Evolutionary conservation across 2,888 invertebrate species (phyloP).

Genomic region (Luperina testacea): DNA sequence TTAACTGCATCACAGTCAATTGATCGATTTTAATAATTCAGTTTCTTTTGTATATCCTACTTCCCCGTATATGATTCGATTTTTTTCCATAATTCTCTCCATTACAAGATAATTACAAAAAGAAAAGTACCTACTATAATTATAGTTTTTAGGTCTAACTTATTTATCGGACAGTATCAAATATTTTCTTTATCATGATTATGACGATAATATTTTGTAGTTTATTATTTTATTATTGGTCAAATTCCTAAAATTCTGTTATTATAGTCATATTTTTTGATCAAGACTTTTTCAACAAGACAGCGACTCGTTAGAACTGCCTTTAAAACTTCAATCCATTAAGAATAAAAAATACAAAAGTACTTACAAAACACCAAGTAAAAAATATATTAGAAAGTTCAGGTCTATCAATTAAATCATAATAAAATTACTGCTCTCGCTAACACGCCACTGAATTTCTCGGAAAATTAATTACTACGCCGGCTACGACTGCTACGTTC

Average conservation of each 20-base stretch:
- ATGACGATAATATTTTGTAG: too few species aligned
- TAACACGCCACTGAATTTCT: slow-evolving; percentile 56
- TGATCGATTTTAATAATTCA: background rate
- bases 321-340: background rate
- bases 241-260: background rate
- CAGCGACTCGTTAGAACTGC: fast-evolving
- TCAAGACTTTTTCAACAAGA: background rate
- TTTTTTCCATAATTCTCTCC: too few species aligned
- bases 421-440: slow-evolving; percentile 42
- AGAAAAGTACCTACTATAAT: background rate
- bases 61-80: background rate
- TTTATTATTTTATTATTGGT: background rate
- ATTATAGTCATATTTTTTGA: background rate
- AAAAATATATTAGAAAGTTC: slow-evolving; percentile 11
- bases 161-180: background rate
- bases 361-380: background rate
- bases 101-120: background rate
- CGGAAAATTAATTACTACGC: slow-evolving; percentile 62
- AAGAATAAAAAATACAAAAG: background rate
- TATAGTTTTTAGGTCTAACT: background rate
- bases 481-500: slow-evolving; percentile 49
- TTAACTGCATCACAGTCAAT: background rate
- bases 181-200: background rate
- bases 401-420: slow-evolving; percentile 37
- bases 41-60: background rate